Conservation (phyloP, 2,888 invertebrate genomes). For the Steinernema hermaphroditum region DNA sequence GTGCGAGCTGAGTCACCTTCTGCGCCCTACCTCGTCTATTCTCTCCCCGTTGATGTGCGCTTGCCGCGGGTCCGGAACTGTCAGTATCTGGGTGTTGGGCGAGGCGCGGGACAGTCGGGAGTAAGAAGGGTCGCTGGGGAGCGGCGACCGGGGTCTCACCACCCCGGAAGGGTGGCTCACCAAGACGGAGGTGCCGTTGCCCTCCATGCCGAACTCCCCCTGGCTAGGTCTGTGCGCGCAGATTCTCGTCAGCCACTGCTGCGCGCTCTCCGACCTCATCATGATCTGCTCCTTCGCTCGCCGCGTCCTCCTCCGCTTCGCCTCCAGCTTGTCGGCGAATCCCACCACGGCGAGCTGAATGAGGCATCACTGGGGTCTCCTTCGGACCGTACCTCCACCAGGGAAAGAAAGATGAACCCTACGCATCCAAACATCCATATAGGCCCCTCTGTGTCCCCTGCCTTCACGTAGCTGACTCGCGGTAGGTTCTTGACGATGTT, state of each 20-base stretch:
- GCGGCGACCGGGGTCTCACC: slow-evolving; percentile 11
- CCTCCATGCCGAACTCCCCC: slow-evolving; percentile 17
- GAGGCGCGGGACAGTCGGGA: slow-evolving; percentile 22
- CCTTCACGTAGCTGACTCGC: slow-evolving; percentile 63
- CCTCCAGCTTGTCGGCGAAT: slow-evolving; percentile 63
- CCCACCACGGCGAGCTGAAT: slow-evolving; percentile 65
- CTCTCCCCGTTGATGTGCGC: slow-evolving; percentile 59
- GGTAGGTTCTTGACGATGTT: slow-evolving; percentile 66
- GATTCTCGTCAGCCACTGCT: slow-evolving; percentile 59
- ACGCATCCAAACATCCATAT: slow-evolving; percentile 67
- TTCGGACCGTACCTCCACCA: slow-evolving; percentile 62
- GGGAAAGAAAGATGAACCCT: slow-evolving; percentile 65
- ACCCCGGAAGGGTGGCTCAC: background rate
- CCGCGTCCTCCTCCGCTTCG: slow-evolving; percentile 42
- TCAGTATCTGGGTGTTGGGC: slow-evolving; percentile 37
- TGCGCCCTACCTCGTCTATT: slow-evolving; percentile 59
- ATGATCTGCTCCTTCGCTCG: slow-evolving; percentile 54
- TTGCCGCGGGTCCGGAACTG: slow-evolving; percentile 44
- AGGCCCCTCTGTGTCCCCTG: too few relatives aligned
- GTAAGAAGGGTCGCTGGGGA: background rate
- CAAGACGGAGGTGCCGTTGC: background rate
- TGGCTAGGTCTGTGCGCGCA: slow-evolving; percentile 33
- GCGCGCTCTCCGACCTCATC: slow-evolving; percentile 62
- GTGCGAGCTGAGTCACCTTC: too few relatives aligned
- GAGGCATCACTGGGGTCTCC: slow-evolving; percentile 16